These are phyloP conservation scores for Anarhynchus alexandrinus DNA, from an alignment of 2,113 vertebrate genomes.

Conservation along the genomic window DNA sequence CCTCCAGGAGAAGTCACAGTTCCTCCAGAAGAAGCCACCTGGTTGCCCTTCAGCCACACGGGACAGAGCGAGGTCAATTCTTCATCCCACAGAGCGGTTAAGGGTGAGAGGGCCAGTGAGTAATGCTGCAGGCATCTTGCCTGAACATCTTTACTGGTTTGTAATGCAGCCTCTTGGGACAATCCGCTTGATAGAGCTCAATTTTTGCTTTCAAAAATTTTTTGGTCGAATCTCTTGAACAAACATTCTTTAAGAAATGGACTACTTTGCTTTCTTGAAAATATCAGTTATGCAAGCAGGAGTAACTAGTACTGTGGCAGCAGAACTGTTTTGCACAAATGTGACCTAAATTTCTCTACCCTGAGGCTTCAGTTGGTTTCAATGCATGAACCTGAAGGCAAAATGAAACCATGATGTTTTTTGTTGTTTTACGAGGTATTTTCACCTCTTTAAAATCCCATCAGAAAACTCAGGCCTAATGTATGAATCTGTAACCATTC, in stretches of 20 bases:
- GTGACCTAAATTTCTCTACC: constrained; percentile 52
- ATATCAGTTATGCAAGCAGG: constrained; percentile 11
- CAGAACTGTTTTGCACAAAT: constrained; percentile 18
- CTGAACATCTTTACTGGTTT: background rate
- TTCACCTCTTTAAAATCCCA: background rate
- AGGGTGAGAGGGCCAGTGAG: background rate
- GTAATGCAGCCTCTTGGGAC: background rate
- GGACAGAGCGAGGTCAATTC: background rate
- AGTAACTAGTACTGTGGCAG: background rate
- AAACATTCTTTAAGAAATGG: background rate
- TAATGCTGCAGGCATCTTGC: background rate
- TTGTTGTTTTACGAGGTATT: background rate
- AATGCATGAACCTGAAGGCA: background rate
- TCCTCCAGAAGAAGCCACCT: background rate
- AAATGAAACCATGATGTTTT: background rate
- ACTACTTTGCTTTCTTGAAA: constrained; percentile 12
- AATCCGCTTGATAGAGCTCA: background rate
- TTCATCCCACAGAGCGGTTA: background rate
- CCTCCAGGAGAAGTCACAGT: background rate
- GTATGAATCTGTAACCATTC: background rate
- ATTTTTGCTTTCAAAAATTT: background rate
- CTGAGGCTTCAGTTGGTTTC: constrained; percentile 3
- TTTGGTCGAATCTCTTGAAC: background rate
- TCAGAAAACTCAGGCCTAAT: background rate
- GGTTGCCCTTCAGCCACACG: background rate